Evolutionary conservation across 1,140 invertebrate genomes (phyloP).

Genomic region (Pissodes strobi): DNA sequence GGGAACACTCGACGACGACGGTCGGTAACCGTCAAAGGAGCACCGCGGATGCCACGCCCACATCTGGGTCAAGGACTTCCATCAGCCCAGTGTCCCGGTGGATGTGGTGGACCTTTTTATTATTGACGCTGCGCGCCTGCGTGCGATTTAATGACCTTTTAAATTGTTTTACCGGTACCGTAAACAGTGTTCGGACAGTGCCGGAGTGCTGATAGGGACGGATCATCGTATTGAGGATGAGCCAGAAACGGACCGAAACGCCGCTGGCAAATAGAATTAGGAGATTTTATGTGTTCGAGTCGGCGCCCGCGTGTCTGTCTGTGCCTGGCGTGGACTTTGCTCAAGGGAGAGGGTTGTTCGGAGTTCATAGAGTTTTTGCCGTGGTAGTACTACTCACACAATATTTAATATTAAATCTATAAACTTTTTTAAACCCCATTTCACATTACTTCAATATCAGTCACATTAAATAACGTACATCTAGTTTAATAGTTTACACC

Average conservation of each 20-base stretch:
- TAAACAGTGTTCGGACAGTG: slow-evolving; percentile 54
- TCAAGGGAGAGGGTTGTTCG: slow-evolving; percentile 28
- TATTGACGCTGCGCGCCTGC: slow-evolving; percentile 53
- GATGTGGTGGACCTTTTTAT: slow-evolving; percentile 38
- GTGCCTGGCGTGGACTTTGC: slow-evolving; percentile 36
- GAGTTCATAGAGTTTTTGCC: not conserved
- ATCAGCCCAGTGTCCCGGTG: slow-evolving; percentile 36
- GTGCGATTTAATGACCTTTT: slow-evolving; percentile 44
- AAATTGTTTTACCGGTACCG: slow-evolving; percentile 54
- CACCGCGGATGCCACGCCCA: not conserved
- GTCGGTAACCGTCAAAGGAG: no score
- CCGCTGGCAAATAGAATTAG: slow-evolving; percentile 28
- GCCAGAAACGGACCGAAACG: slow-evolving; percentile 24
- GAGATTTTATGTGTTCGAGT: slow-evolving; percentile 38
- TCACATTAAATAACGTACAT: no score
- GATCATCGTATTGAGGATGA: slow-evolving; percentile 33
- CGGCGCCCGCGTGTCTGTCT: slow-evolving; percentile 32
- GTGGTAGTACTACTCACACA: not conserved
- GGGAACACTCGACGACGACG: not conserved
- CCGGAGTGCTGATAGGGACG: slow-evolving; percentile 47
- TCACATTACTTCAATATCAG: no score
- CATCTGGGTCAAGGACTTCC: slow-evolving; percentile 7
- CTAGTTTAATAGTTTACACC: not conserved
- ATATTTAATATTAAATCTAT: not conserved
- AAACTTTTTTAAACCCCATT: not conserved